Evolutionary conservation across 2,113 vertebrate genomes (phyloP), one percentile per base, ranked within the genome.

Genomic region (Rhinolophus ferrumequinum): DNA sequence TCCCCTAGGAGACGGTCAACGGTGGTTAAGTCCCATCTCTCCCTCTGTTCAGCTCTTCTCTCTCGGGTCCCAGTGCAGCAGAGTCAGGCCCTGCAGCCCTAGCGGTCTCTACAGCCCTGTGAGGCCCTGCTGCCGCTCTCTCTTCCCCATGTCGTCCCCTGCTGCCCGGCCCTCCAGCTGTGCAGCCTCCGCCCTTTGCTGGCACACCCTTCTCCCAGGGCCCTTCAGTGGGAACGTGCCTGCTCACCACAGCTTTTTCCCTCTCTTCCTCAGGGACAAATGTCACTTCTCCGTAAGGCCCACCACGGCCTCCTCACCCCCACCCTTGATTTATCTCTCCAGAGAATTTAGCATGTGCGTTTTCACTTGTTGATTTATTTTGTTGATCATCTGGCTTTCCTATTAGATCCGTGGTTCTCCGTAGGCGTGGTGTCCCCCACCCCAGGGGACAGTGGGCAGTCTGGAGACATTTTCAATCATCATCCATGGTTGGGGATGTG

Each of bases 1-100:
- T 35, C 54, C 4, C 1, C 70, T 41, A 24, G 6, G 69, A 22
- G n/a, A 21, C 11, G 3, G 2, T 28, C 8, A 5, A 5, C 0
- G 8, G 16, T 0, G 0, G 0, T 16, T 44, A 0, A 30, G 64
- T 6, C 1, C 30, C 41, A 1, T 0, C 18, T 3, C 16, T 24
- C 8, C 66, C 47, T 60, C 52, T 26, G 24, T 18, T 11, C 47
- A 50, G 47, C 47, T 50, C 52, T 15, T 54, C 52, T 54, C 52
- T 54, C 15, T 14, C 16, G 12, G 16, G 52, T 2, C 52, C 50
- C 21, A 5, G n/a, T 1, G 13, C 2, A 0, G 19, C 69, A 24
- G 19, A 3, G 64, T 19, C 26, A 24, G 26, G 47, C 19, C 35
- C 47, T 12, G 10, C 47, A 50, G 47, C 11, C 47, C 47, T 50